Percentiles rank a stretch among this genome's conserved stretches.
Evolutionary conservation across 2,888 invertebrate genomes (phyloP).

Genomic region (Tipula confusa): DNA sequence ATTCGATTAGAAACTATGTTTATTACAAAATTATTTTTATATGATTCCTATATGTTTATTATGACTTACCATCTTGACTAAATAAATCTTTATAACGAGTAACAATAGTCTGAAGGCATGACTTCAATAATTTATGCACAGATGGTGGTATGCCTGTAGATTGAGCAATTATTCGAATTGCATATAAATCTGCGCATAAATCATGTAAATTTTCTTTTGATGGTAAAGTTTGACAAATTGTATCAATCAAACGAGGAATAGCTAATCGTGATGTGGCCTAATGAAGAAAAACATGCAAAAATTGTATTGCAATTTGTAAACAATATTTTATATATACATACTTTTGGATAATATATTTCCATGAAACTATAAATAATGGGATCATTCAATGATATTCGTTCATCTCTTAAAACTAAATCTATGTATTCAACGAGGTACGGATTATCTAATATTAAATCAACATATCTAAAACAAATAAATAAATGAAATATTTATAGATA

Average conservation of each 20-base stretch:
- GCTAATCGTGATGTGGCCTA: conserved; percentile 47
- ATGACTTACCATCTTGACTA: conserved; percentile 34
- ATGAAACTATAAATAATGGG: conserved; percentile 82
- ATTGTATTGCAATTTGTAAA: neutral
- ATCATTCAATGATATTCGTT: conserved; percentile 78
- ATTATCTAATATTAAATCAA: conserved; percentile 74
- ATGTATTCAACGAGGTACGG: conserved; percentile 84
- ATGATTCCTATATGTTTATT: no score
- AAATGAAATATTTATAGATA: conserved; percentile 32
- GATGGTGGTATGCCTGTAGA: conserved; percentile 48
- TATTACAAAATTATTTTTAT: neutral
- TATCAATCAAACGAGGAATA: conserved; percentile 48
- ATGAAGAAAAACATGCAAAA: conserved; percentile 26
- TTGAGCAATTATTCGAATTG: conserved; percentile 49
- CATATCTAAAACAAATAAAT: conserved; percentile 58
- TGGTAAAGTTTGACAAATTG: conserved; percentile 49
- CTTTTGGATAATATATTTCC: conserved; percentile 85
- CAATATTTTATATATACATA: conserved; percentile 43
- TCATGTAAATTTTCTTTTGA: conserved; percentile 50
- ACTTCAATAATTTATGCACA: conserved; percentile 47
- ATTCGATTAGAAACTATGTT: no score
- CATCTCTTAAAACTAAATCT: conserved; percentile 83
- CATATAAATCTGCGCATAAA: conserved; percentile 49
- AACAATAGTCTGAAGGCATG: conserved; percentile 43
- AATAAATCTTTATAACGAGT: conserved; percentile 34